Evolutionary conservation across 1,140 invertebrate genomes (phyloP).

Genomic region (Hyphantria cunea): DNA sequence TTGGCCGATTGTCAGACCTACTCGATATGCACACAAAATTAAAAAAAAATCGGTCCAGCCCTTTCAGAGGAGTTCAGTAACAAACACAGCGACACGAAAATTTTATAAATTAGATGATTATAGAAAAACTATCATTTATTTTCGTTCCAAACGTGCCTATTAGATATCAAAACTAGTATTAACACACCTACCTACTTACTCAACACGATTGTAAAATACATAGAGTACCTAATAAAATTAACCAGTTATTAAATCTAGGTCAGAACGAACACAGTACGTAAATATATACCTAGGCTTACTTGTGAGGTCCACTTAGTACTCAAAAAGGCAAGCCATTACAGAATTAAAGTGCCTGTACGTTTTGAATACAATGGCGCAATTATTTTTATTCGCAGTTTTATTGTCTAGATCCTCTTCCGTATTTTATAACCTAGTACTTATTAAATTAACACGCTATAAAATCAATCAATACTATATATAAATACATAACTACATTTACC

Average conservation of each 20-base stretch:
- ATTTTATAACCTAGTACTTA: conserved; percentile 12
- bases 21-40: too few relatives aligned
- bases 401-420: conserved; percentile 38
- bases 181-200: too few relatives aligned
- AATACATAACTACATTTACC: not conserved
- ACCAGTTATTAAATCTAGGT: not conserved
- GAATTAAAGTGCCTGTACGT: conserved; percentile 57
- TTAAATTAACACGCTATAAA: not conserved
- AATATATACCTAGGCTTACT: conserved; percentile 7
- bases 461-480: not conserved
- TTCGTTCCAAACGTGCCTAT: too few relatives aligned
- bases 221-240: not conserved
- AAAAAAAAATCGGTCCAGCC: too few relatives aligned
- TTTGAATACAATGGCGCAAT: conserved; percentile 74
- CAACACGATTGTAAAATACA: too few relatives aligned
- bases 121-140: too few relatives aligned
- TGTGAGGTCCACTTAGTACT: conserved; percentile 73
- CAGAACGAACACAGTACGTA: not conserved
- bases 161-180: too few relatives aligned
- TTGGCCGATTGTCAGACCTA: too few relatives aligned
- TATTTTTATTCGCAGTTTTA: conserved; percentile 66
- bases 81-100: too few relatives aligned
- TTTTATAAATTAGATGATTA: too few relatives aligned
- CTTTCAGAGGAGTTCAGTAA: too few relatives aligned
- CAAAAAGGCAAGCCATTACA: conserved; percentile 60